Evolutionary conservation across 2,888 invertebrate species (phyloP).

Genomic region (Synanthedon tipuliformis): DNA sequence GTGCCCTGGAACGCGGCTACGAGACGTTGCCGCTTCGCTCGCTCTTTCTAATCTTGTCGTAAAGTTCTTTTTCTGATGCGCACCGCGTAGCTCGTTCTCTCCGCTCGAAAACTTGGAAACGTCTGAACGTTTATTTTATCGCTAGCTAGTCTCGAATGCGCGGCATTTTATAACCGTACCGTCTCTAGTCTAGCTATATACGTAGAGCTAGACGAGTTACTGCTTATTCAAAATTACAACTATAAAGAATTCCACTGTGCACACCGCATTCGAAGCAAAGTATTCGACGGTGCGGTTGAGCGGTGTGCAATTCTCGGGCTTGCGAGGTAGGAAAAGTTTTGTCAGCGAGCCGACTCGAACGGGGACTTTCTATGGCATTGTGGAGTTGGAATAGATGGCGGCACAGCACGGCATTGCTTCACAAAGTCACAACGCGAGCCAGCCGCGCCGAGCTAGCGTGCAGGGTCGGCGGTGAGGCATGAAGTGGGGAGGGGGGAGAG

Average conservation of each 20-base stretch:
- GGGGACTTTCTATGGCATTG: conserved; percentile 69
- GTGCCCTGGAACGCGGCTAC: conserved; percentile 61
- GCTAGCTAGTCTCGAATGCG: conserved; percentile 54
- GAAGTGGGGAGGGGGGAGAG: conserved; percentile 17
- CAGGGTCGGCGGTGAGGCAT: conserved; percentile 11
- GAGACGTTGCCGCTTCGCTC: conserved; percentile 63
- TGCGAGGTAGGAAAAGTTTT: conserved; percentile 62
- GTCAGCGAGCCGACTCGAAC: conserved; percentile 57
- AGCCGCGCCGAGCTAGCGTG: conserved; percentile 33
- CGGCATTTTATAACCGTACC: conserved; percentile 57
- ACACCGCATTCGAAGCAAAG: conserved; percentile 12
- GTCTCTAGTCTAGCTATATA: conserved; percentile 18
- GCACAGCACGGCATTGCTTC: conserved; percentile 54
- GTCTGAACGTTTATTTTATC: conserved; percentile 67
- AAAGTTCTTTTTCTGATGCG: conserved; percentile 71
- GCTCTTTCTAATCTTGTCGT: conserved; percentile 71
- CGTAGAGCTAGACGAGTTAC: conserved; percentile 35
- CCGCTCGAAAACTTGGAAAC: conserved; percentile 62
- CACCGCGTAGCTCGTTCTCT: conserved; percentile 63
- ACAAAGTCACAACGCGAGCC: conserved; percentile 48
- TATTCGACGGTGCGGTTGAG: conserved; percentile 21
- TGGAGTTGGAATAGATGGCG: conserved; percentile 62
- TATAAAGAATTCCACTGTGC: conserved; percentile 40
- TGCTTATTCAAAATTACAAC: conserved; percentile 55
- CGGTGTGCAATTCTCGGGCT: conserved; percentile 42